Conservation (phyloP, 2,113 vertebrate species). For the Xenopus laevis region DNA sequence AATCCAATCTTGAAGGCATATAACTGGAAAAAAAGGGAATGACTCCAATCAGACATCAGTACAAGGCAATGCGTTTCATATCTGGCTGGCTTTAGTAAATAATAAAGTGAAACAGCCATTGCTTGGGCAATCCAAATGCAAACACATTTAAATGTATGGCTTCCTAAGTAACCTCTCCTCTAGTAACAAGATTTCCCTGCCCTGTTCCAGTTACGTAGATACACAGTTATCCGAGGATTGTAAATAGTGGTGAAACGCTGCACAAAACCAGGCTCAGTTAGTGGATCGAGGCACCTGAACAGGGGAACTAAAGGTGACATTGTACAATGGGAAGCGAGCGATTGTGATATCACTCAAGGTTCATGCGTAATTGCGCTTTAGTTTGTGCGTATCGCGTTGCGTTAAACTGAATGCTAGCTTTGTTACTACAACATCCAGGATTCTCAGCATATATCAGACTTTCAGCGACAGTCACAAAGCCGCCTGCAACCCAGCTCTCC, state of each 20-base stretch:
- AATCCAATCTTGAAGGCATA: background rate
- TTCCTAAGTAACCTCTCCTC: background rate
- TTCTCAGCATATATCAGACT: too few species aligned
- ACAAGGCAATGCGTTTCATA: background rate
- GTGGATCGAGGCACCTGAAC: too few species aligned
- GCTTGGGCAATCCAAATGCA: background rate
- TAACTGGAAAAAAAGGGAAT: background rate
- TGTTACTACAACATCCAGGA: too few species aligned
- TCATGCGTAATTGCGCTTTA: too few species aligned
- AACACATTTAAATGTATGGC: background rate
- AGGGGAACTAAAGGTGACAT: too few species aligned
- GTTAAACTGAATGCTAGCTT: too few species aligned
- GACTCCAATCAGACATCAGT: background rate
- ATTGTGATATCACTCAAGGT: too few species aligned
- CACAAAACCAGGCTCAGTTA: too few species aligned
- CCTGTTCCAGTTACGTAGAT: background rate
- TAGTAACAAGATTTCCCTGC: background rate
- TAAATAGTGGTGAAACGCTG: conserved; percentile 4
- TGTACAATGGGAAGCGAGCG: too few species aligned
- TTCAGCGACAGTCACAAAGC: too few species aligned
- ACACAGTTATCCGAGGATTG: conserved; percentile 4
- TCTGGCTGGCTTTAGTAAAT: background rate
- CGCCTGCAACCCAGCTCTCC: too few species aligned
- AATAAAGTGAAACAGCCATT: background rate
- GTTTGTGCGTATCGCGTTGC: too few species aligned